These are phyloP conservation scores for Megaceryle alcyon DNA, from an alignment of 2,797 vertebrate species.

Conservation along the genomic window DNA sequence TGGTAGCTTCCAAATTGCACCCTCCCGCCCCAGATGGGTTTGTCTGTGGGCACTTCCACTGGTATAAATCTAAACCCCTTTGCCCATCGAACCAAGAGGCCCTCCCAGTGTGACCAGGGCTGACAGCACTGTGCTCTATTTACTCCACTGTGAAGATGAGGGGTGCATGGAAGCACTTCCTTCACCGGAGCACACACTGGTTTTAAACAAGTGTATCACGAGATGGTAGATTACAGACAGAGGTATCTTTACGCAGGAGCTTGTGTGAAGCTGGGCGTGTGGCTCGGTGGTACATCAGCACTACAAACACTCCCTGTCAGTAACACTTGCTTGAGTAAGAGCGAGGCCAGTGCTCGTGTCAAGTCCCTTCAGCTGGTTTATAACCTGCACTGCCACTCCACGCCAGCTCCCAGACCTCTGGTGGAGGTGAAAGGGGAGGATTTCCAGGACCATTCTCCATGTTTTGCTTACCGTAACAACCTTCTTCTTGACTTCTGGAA, in stretches of 20 bases:
- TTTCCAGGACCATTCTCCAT: not conserved
- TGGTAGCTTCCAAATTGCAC: not conserved
- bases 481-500: constrained; percentile 84
- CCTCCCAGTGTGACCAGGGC: not conserved
- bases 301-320: not conserved
- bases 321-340: not conserved
- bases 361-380: not conserved
- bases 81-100: not conserved
- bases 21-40: not conserved
- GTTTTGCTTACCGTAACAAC: constrained; percentile 81
- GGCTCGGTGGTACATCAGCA: not conserved
- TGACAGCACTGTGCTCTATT: not conserved
- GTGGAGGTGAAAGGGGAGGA: not conserved
- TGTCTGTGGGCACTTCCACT: not conserved
- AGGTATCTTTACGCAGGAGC: not conserved
- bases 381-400: not conserved
- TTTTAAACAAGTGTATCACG: not conserved
- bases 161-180: not conserved
- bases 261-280: fast-evolving
- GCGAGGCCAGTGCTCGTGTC: not conserved
- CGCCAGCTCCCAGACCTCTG: not conserved
- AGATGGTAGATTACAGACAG: not conserved
- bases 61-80: not conserved
- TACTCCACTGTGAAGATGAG: not conserved
- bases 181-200: not conserved